Evolutionary conservation across 1,140 invertebrate genomes (phyloP).

Genomic region (Ptiloglossa arizonensis): DNA sequence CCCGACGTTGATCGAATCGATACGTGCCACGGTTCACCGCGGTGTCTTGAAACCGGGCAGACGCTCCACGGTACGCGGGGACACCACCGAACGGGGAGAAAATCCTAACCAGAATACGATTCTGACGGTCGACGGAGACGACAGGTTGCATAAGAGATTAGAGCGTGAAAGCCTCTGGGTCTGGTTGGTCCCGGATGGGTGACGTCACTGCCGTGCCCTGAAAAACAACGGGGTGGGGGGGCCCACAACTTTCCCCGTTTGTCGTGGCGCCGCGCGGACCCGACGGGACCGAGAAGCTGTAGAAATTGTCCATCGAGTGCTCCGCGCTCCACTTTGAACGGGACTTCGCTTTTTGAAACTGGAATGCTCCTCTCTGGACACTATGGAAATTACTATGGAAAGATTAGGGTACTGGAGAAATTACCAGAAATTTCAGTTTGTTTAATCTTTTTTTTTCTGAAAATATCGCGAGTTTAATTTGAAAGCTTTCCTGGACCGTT

Average conservation of each 20-base stretch:
- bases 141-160: constrained; percentile 81
- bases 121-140: constrained; percentile 56
- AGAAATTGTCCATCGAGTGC: neutral
- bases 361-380: too few species aligned
- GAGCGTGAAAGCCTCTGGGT: constrained; percentile 79
- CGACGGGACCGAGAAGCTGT: constrained; percentile 5
- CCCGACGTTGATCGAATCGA: too few species aligned
- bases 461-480: too few species aligned
- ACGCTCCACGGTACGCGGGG: too few species aligned
- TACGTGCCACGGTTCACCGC: neutral
- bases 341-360: too few species aligned
- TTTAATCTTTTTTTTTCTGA: too few species aligned
- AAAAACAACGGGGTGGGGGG: constrained; percentile 53
- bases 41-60: neutral
- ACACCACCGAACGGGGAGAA: neutral
- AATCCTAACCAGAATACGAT: constrained; percentile 30
- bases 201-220: constrained; percentile 77
- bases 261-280: constrained; percentile 38
- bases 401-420: neutral
- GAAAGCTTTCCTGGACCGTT: too few species aligned
- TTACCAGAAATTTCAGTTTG: too few species aligned
- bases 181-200: constrained; percentile 75
- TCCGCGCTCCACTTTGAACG: neutral
- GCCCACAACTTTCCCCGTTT: constrained; percentile 77
- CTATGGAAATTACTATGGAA: too few species aligned